Evolutionary conservation across 2,888 invertebrate genomes (phyloP), one percentile per base, ranked within the genome.

Genomic region (Microctonus hyperodae): DNA sequence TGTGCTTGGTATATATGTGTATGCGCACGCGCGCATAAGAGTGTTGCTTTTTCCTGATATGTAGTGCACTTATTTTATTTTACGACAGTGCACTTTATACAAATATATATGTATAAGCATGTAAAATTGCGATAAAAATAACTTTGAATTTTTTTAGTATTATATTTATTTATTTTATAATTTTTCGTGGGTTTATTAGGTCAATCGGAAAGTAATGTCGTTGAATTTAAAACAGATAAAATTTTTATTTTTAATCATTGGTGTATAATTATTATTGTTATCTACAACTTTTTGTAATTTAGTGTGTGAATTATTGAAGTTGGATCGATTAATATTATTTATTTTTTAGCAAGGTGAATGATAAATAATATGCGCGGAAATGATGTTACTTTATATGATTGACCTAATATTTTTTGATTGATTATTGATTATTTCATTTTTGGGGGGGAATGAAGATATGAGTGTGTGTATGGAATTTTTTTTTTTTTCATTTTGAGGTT

Each of bases 1-100:
- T 25, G 70, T 75, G 73, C 73, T 2, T 22, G 44, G 37, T n/a
- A n/a, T 28, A 28, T 28, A 22, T 31, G 28, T 25, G 75, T 73
- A 28, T 28, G 28, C 7, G 28, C 7, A 7, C 7, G n/a, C 40
- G n/a, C 44, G 16, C 44, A n/a, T 16, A 16, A 16, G 44, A 44
- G 44, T 44, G 16, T 9, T 16, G 16, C 44, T 44, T 44, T 44
- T 44, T 44, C 44, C 44, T 44, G 44, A 44, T 44, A 44, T 44
- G 44, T 44, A 44, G 44, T 44, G 44, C 44, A 7, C 44, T 44
- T 44, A 44, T 44, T 44, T 44, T 4, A 44, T 7, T 44, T 44
- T 44, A 44, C 16, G 44, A 44, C 44, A 44, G n/a, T 44, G 16
- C 16, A 44, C 16, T 44, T 44, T n/a, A 44, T 44, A 44, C 7